Evolutionary conservation across 2,113 vertebrate genomes (phyloP).

Genomic region (Symphodus melops): DNA sequence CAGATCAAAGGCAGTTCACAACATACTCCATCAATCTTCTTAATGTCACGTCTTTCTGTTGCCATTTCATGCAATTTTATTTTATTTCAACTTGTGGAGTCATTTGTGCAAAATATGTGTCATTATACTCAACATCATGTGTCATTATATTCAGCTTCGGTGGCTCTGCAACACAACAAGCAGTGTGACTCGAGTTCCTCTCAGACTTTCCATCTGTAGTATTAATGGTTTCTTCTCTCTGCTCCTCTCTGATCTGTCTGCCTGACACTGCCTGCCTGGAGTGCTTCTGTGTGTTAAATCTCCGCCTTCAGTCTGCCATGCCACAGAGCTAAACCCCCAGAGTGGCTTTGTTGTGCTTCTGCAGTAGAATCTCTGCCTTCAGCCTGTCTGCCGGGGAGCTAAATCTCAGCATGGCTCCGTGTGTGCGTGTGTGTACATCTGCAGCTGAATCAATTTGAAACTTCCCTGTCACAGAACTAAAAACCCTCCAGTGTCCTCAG

Average conservation of each 20-base stretch:
- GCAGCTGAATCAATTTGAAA: constrained; percentile 33
- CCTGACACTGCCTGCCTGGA: constrained; percentile 62
- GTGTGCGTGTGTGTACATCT: constrained; percentile 20
- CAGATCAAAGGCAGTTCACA: background rate
- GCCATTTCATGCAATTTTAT: background rate
- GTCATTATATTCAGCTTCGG: constrained; percentile 7
- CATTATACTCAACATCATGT: background rate
- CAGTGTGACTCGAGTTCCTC: constrained; percentile 35
- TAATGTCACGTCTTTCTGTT: background rate
- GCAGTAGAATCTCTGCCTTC: constrained; percentile 56
- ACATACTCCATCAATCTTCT: too few relatives aligned
- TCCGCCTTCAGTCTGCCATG: constrained; percentile 57
- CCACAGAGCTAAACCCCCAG: constrained; percentile 59
- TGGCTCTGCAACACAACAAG: constrained; percentile 38
- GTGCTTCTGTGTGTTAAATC: constrained; percentile 62
- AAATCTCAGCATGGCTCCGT: constrained; percentile 37
- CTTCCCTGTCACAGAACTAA: constrained; percentile 16
- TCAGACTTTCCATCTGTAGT: constrained; percentile 54
- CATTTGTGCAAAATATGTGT: background rate
- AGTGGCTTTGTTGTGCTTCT: constrained; percentile 67
- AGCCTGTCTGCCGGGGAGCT: constrained; percentile 44
- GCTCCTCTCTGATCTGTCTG: constrained; percentile 56
- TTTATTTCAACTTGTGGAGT: background rate
- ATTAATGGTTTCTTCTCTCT: constrained; percentile 60
- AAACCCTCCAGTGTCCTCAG: constrained; percentile 33